Evolutionary conservation across 1,140 invertebrate genomes (phyloP).

Genomic region (Temnothorax longispinosus): DNA sequence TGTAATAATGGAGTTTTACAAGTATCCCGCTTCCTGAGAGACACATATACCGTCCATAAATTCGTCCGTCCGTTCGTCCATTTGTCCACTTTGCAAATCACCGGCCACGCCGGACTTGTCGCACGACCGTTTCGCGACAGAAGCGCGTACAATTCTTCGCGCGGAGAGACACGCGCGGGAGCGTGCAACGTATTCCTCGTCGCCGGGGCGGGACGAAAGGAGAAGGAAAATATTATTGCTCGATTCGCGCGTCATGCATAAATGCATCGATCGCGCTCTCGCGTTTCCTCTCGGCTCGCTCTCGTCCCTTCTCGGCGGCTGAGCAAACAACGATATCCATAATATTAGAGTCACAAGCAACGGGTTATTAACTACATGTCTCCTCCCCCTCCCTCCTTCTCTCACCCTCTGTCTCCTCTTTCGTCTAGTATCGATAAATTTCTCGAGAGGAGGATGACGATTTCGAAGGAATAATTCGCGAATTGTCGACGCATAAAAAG

Average conservation of each 20-base stretch:
- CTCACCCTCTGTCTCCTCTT: conserved; percentile 15
- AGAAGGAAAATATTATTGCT: conserved; percentile 79
- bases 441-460: not conserved
- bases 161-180: not conserved
- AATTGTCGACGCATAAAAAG: not conserved
- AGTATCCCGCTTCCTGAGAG: not conserved
- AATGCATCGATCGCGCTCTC: conserved; percentile 77
- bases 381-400: conserved; percentile 19
- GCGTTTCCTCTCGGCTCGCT: conserved; percentile 59
- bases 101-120: conserved; percentile 12
- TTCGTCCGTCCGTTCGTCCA: not conserved
- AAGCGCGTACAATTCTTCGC: conserved; percentile 40
- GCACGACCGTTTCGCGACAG: not conserved
- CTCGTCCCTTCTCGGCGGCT: conserved; percentile 68
- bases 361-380: conserved; percentile 69
- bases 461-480: not conserved
- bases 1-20: not conserved
- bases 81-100: conserved; percentile 40
- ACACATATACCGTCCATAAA: not conserved
- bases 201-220: conserved; percentile 59
- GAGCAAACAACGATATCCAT: conserved; percentile 75
- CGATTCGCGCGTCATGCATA: conserved; percentile 77
- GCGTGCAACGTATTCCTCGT: conserved; percentile 23
- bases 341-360: conserved; percentile 75
- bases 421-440: conserved; percentile 34